Percentiles rank a stretch among this genome's conserved stretches.
Conservation (phyloP, 2,113 vertebrate species). For the Macquaria ambigua region DNA sequence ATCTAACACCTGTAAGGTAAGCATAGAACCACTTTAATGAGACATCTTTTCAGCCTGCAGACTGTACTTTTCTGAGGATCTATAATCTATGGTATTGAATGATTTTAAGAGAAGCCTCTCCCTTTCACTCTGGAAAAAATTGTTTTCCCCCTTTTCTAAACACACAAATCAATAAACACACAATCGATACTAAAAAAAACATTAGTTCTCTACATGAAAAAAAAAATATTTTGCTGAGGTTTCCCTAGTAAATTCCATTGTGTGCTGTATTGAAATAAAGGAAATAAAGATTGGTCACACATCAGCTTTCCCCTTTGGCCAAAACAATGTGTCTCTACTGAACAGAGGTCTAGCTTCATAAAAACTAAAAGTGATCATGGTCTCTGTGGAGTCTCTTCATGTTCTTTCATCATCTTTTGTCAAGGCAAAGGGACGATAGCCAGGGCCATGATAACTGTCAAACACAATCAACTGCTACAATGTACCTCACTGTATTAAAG, state of each 20-base stretch:
- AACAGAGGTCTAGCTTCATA: slow-evolving; percentile 17
- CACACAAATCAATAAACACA: background rate
- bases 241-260: background rate
- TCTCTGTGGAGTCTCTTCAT: background rate
- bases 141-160: background rate
- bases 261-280: slow-evolving; percentile 18
- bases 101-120: background rate
- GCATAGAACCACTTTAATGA: background rate
- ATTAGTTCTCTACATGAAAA: background rate
- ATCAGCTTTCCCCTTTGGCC: slow-evolving; percentile 38
- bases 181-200: background rate
- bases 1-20: background rate
- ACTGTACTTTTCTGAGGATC: background rate
- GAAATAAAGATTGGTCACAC: slow-evolving; percentile 41
- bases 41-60: background rate
- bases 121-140: background rate
- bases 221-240: background rate
- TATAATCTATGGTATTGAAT: background rate
- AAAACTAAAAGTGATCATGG: background rate
- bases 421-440: background rate
- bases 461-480: slow-evolving; percentile 3
- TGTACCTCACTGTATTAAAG: slow-evolving; percentile 1
- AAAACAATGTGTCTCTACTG: slow-evolving; percentile 24
- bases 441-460: background rate
- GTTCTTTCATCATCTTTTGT: slow-evolving; percentile 4